Percentiles rank a stretch among this genome's conserved stretches.
Evolutionary conservation across 30 jellyfish, hydroid and myxozoan genomes (phyloP).

Genomic region (Cassiopea xamachana): DNA sequence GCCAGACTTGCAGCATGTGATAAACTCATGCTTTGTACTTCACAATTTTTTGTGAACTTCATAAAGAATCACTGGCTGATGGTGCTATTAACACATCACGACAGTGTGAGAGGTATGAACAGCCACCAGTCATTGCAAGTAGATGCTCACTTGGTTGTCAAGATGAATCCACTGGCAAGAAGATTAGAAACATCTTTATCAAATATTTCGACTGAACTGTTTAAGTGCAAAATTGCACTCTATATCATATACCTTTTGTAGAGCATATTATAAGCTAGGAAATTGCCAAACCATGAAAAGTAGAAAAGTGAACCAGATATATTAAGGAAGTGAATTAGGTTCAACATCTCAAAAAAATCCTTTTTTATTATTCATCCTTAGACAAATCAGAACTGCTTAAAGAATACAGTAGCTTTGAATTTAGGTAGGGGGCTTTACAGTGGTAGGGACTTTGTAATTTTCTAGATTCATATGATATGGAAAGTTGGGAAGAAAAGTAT

Average conservation of each 20-base stretch:
- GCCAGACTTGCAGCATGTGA: neutral
- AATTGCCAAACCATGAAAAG: neutral
- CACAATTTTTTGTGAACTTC: neutral
- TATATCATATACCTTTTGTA: neutral
- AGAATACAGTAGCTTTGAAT: neutral
- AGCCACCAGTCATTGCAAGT: slow-evolving; percentile 12
- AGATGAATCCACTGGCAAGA: neutral
- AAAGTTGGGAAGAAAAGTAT: neutral
- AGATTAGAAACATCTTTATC: neutral
- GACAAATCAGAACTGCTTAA: neutral
- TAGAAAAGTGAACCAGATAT: neutral
- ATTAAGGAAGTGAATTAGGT: neutral
- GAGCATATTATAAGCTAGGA: neutral
- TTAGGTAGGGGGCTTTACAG: neutral
- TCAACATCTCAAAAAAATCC: neutral
- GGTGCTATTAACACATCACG: neutral
- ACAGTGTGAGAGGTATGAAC: neutral
- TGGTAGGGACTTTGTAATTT: neutral
- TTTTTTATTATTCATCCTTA: neutral
- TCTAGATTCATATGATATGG: neutral
- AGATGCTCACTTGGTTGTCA: slow-evolving; percentile 12
- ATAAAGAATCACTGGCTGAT: slow-evolving; percentile 18
- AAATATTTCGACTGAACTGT: neutral
- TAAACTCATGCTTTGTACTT: slow-evolving; percentile 36
- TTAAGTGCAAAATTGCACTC: neutral